Evolutionary conservation across 1,140 invertebrate genomes (phyloP), one percentile per base, ranked within the genome.

Genomic region (Ceratitis capitata): DNA sequence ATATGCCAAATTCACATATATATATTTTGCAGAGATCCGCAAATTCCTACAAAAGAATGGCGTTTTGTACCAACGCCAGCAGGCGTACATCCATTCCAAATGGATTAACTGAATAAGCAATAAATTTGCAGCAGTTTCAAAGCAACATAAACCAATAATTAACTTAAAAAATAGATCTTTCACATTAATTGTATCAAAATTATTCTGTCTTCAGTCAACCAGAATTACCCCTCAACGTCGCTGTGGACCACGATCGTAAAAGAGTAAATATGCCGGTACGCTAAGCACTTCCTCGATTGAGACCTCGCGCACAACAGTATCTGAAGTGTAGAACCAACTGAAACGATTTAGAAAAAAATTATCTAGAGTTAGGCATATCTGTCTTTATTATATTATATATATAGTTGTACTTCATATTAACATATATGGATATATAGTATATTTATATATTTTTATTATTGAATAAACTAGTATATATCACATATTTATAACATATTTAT

Each of bases 291-390:
- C 95, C 84, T 94, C 93, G 51, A 95, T 93, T 29, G 93, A 92
- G 84, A 95, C 94, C 91, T 95, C 95, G 84, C 94, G 94, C 26
- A 95, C 95, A 88, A 95, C 92, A 9, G 94, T 94, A 89, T 95
- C 95, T 19, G 94, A 95, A 0, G 95, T 95, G 89, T 95, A 95
- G 90, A 94, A 95, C 94, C 95, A 95, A 47, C 94, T 95, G 51
- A 87, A 4, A 39, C n/a, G 32, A 32, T 42, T 56, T 53, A 14
- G 45, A 12, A 26, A 26, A 61, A 29, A 12, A 49, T 26, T 7
- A 49, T 32, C 42, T 19, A 0, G 61, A 19, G 61, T 61, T 61
- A 61, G n/a, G 6, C 39, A n/a, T 42, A 78, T 45, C 19, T 82
- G 42, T 2, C n/a, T n/a, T n/a, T n/a, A n/a, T n/a, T n/a, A n/a